phyloP scores from a whole-genome alignment of 2,113 vertebrate genomes.

The Tragelaphus buxtoni region DNA sequence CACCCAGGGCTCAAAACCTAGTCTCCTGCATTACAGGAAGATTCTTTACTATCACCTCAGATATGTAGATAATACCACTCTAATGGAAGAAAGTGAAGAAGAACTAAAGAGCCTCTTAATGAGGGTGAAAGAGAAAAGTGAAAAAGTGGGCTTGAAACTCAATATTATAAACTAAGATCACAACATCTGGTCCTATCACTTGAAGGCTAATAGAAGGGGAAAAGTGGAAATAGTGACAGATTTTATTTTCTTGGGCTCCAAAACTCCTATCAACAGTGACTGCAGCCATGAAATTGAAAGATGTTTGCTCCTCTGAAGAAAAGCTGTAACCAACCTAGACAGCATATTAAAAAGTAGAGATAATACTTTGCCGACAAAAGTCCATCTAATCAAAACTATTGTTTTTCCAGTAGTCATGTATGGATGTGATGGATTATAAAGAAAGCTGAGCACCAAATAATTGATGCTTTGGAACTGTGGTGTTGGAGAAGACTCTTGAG shows the following conservation, averaged over 20 bases:
- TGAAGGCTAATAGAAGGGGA: background rate
- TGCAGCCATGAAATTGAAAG: background rate
- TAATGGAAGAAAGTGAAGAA: background rate
- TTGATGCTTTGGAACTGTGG: background rate
- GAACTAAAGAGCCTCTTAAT: background rate
- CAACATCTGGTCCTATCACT: background rate
- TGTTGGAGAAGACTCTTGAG: background rate
- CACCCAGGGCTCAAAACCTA: background rate
- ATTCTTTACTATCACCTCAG: background rate
- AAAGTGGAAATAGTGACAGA: background rate
- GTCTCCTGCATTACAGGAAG: background rate
- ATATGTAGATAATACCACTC: background rate
- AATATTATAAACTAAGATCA: background rate
- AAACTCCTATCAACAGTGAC: background rate
- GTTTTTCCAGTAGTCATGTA: background rate
- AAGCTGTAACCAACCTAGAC: background rate
- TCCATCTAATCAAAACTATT: no score
- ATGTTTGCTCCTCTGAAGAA: background rate
- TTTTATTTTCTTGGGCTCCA: background rate
- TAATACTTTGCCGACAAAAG: no score
- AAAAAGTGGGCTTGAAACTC: background rate
- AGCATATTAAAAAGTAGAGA: no score
- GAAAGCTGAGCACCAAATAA: background rate
- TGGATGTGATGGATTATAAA: background rate
- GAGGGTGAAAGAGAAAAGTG: background rate